Evolutionary conservation across 2,797 vertebrate genomes (phyloP).

Genomic region (Gadopsis bispinosus): DNA sequence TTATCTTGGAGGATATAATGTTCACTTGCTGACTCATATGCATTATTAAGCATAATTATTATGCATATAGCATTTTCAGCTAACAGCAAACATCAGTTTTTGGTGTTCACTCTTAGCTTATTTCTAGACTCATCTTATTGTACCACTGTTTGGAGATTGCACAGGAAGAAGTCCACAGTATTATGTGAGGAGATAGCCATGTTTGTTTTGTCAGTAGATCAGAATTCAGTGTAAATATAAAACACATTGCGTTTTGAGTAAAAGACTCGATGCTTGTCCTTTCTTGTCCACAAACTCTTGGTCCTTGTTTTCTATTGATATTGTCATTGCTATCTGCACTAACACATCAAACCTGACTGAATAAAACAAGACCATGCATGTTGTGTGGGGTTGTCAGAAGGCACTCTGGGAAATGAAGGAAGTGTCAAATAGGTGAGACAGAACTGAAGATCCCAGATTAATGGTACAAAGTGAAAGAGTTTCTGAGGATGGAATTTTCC

Average conservation of each 20-base stretch:
- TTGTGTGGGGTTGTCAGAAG: slow-evolving; percentile 8
- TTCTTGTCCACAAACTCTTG: slow-evolving; percentile 30
- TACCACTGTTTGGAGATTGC: background rate
- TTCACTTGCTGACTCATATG: too few species aligned
- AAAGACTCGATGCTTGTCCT: background rate
- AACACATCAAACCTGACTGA: slow-evolving; percentile 9
- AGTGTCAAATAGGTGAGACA: background rate
- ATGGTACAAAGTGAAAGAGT: slow-evolving; percentile 3
- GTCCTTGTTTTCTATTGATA: slow-evolving; percentile 15
- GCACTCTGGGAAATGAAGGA: slow-evolving; percentile 48
- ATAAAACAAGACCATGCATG: slow-evolving; percentile 60
- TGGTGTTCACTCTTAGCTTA: too few species aligned
- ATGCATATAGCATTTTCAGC: too few species aligned
- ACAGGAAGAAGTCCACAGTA: background rate
- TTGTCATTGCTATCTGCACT: background rate
- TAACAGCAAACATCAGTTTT: too few species aligned
- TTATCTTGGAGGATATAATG: too few species aligned
- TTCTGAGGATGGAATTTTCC: slow-evolving; percentile 22
- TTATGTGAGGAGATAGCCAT: background rate
- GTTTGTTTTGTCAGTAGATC: slow-evolving; percentile 7
- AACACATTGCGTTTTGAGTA: background rate
- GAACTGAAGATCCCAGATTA: background rate
- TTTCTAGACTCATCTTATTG: background rate
- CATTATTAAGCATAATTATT: too few species aligned
- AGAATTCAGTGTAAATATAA: slow-evolving; percentile 8